Base-by-base conservation (phyloP, 2,797 vertebrate species). In the Florisuga fusca region DNA sequence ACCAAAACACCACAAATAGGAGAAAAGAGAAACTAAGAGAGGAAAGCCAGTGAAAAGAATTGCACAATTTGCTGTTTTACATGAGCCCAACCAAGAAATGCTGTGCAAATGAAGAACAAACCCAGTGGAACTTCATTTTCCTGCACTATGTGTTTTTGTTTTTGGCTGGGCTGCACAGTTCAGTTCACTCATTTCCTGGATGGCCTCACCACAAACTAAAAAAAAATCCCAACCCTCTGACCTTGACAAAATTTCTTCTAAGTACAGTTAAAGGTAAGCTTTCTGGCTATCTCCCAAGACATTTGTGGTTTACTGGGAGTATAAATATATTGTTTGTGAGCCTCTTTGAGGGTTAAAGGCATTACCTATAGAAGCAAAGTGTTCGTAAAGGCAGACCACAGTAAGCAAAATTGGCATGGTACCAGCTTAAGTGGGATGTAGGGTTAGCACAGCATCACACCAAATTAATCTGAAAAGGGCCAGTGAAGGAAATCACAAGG, bases 11-110 rank as follows among this genome's bases (percentile, higher is more conserved):
- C n/a, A 85, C 53, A 94, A 83, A 95, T 31, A 27, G 68, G 89
- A 93, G 59, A 50, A 86, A 91, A 91, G 29, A 91, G 79, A 94
- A 95, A 95, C n/a, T 68, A 64, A 62, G 43, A 66, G 54, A 89
- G 50, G 48, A 74, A 83, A 84, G 58, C 34, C 62, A 84, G 36
- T 26, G 53, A 94, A 93, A 94, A 81, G 45, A 87, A 92, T 13
- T 80, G 55, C 76, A 31, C 78, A 86, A 94, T 87, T 77, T 5
- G 6, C 64, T 79, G 43, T 75, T 94, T 91, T 80, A 86, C 31
- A 12, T 61, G 45, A 82, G 43, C 62, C 73, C 33, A 88, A 89
- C 14, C 74, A 91, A 82, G 67, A 79, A 86, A 57, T 67, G 20
- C 51, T 75, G 68, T 15, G 36, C 15, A 94, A 86, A 80, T 0